Base-by-base conservation (phyloP, 2,113 vertebrate genomes). In the Neoarius graeffei region DNA sequence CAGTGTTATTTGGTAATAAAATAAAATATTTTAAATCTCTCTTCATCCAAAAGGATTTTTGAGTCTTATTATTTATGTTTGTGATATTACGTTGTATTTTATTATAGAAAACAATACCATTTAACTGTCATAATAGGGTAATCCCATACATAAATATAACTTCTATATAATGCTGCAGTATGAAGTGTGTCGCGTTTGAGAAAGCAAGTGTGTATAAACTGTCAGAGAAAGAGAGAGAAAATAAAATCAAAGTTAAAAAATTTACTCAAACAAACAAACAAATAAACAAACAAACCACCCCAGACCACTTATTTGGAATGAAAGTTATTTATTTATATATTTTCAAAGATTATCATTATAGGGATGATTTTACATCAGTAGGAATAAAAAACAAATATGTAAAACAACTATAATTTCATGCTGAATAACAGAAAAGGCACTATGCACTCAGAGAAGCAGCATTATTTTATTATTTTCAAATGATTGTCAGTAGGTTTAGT, bases 401-500 rank as follows among this genome's bases (percentile, higher is more conserved):
- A 15, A 4, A 15, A 57, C 84, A 59, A n/a, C 54, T 76, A 60
- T 17, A n/a, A 76, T 77, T 15, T 85, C 69, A 76, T 76, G 19
- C n/a, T 48, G 30, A 74, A 25, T 57, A 76, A 35, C 69, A 48
- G 23, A n/a, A 84, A 84, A 54, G 23, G 54, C 14, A 4, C 27
- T 54, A 50, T n/a, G 57, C 7, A 83, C 20, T 50, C 8, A 71
- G 7, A 67, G 17, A 76, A 74, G 20, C 13, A 30, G n/a, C 59
- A 50, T 57, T 81, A 35, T 35, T 35, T 35, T 35, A 35, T 35
- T 2, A 52, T 42, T 87, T 20, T 52, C 20, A 56, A 23, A 73
- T 84, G 56, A 84, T 89, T 81, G 88, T 86, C 85, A 86, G 82
- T 20, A 10, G 23, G 59, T 83, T 76, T 60, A 60, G 52, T 0